A percentile compares a stretch with the other conserved stretches of the same genome.
These are phyloP conservation scores for Dilophus febrilis DNA, from an alignment of 2,888 invertebrate genomes.

Conservation along the genomic window DNA sequence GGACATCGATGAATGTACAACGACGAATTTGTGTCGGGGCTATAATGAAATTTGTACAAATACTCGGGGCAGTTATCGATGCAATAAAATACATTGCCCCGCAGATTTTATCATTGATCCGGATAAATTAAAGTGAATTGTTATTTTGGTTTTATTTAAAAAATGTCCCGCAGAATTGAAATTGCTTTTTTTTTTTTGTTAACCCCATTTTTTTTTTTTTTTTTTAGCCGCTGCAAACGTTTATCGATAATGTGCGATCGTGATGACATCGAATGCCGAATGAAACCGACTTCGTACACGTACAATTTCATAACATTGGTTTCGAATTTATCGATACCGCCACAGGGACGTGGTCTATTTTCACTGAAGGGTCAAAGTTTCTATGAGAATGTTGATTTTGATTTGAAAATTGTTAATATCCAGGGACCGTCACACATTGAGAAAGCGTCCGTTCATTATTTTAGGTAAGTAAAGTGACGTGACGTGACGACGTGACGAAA, in stretches of 20 bases:
- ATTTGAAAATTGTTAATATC: conserved; percentile 47
- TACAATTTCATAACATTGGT: conserved; percentile 89
- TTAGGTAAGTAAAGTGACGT: conserved; percentile 30
- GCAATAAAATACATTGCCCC: conserved; percentile 74
- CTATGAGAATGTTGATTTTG: conserved; percentile 56
- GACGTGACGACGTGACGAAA: too few species aligned
- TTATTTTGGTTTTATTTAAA: neutral
- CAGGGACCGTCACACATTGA: conserved; percentile 44
- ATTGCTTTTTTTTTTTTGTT: too few species aligned
- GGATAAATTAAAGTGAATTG: conserved; percentile 60
- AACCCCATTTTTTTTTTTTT: neutral
- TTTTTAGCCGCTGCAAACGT: conserved; percentile 63
- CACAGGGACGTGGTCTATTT: conserved; percentile 49
- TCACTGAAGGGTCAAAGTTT: conserved; percentile 71
- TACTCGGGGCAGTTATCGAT: conserved; percentile 73
- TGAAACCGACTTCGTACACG: conserved; percentile 69
- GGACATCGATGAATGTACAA: conserved; percentile 53
- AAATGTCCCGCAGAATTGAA: too few species aligned
- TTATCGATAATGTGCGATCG: conserved; percentile 50
- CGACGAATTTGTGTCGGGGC: conserved; percentile 32
- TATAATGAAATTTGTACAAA: conserved; percentile 73
- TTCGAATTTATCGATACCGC: conserved; percentile 58
- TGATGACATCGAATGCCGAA: conserved; percentile 56
- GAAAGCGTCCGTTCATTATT: conserved; percentile 38
- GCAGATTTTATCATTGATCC: conserved; percentile 62